A percentile compares a stretch with the other conserved stretches of the same genome.
phyloP scores from a whole-genome alignment of 2,888 invertebrate species.

The Hydriomena furcata region DNA sequence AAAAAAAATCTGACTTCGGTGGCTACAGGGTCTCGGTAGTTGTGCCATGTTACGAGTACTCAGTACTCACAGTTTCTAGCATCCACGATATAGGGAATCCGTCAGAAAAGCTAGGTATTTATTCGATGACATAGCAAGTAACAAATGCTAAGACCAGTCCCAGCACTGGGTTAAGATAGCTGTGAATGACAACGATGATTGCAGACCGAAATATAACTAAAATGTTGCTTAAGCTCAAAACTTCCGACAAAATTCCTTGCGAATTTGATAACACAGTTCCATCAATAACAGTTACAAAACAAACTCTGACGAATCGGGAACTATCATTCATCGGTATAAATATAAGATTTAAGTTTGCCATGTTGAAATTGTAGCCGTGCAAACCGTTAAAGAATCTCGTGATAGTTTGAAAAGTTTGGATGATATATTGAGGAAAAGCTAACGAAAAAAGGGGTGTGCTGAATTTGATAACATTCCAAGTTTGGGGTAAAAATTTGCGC shows the following conservation, averaged over 20 bases:
- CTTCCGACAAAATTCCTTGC: neutral
- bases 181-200: too few species aligned
- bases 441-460: constrained; percentile 1
- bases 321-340: constrained; percentile 21
- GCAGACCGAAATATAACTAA: too few species aligned
- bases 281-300: constrained; percentile 8
- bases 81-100: too few species aligned
- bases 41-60: too few species aligned
- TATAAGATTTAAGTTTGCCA: constrained; percentile 23
- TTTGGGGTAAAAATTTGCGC: neutral
- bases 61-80: too few species aligned
- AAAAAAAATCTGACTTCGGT: too few species aligned
- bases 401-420: constrained; percentile 19
- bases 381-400: constrained; percentile 9
- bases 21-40: too few species aligned
- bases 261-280: neutral
- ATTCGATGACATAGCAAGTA: too few species aligned
- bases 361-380: constrained; percentile 27
- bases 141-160: too few species aligned
- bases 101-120: too few species aligned
- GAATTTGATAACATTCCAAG: neutral
- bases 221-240: too few species aligned
- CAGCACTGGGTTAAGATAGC: too few species aligned
- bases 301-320: constrained; percentile 12
- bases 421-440: constrained; percentile 12